phyloP scores from a whole-genome alignment of 2,113 vertebrate species.

The Parus major region DNA sequence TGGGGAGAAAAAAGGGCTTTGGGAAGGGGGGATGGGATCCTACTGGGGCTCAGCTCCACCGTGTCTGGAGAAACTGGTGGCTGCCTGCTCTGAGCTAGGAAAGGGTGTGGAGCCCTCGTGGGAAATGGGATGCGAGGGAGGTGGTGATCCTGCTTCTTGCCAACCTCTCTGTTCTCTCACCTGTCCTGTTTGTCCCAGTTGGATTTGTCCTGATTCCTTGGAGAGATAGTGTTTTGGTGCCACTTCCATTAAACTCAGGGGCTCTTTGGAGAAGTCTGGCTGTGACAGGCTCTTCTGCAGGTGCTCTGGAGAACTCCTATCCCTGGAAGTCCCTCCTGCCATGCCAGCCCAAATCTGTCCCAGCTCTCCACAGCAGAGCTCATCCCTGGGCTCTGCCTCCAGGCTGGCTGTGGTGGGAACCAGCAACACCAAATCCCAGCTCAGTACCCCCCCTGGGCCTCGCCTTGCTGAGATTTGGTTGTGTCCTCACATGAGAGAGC shows the following conservation, averaged over 20 bases:
- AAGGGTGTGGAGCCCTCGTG: rapidly evolving
- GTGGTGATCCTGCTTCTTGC: neutral
- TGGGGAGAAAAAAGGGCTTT: neutral
- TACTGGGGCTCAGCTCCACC: rapidly evolving
- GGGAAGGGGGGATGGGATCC: neutral
- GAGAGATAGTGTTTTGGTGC: too few species aligned
- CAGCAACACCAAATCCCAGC: neutral
- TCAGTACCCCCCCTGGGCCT: neutral
- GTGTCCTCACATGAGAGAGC: neutral
- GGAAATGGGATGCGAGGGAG: rapidly evolving
- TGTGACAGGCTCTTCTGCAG: neutral
- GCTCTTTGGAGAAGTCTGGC: neutral
- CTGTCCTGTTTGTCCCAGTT: neutral
- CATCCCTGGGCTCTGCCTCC: neutral
- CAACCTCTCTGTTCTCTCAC: neutral
- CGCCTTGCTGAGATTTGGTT: neutral
- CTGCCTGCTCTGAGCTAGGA: neutral
- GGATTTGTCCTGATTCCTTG: neutral
- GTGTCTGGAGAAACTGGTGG: neutral
- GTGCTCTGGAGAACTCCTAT: neutral
- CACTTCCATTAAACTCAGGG: rapidly evolving
- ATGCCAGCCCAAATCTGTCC: neutral
- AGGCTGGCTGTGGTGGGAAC: neutral
- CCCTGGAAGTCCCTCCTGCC: neutral
- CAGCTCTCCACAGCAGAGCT: neutral